Base-by-base conservation (phyloP, 2,113 vertebrate genomes). In the Colistium nudipinnis region DNA sequence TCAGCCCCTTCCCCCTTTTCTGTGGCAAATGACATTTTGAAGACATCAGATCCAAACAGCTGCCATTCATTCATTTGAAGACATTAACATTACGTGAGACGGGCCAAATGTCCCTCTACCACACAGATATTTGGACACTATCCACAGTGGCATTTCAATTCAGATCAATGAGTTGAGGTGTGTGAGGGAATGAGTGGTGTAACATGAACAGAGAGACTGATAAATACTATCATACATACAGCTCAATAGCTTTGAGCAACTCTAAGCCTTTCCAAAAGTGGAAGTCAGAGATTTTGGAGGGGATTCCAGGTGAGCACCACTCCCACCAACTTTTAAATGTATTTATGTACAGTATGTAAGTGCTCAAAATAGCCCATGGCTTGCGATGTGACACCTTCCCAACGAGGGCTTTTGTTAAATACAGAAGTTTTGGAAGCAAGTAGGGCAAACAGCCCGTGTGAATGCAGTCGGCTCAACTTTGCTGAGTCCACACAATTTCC, bases 81-180 rank as follows among this genome's bases (percentile, higher is more conserved):
- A 59, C 48, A 64, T 75, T 79, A 10, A 33, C 45, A n/a, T n/a
- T n/a, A 63, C n/a, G 47, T 39, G 63, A 71, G 57, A 59, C 56
- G 49, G 78, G 80, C 80, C 82, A 81, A 88, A 81, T 70, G 75
- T 59, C 54, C 68, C 57, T 33, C 62, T 31, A 20, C 39, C 36
- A 25, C 36, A 25, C n/a, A 52, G 55, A 45, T 67, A 44, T 78
- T 80, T 78, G 60, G 33, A 33, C 57, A 59, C 84, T 64, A 81
- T 74, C 84, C 41, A 80, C 63, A 20, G 56, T 57, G 78, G 69
- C 74, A 70, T 78, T 89, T 84, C 76, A 78, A 85, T 90, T 85
- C 88, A 77, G 82, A 84, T 74, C 64, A 67, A 71, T 52, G 73
- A 78, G 70, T 59, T 69, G 77, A 69, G 35, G 71, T 65, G 71